Evolutionary conservation across 2,797 vertebrate genomes (phyloP).

Genomic region (Acanthurus leucopareius): DNA sequence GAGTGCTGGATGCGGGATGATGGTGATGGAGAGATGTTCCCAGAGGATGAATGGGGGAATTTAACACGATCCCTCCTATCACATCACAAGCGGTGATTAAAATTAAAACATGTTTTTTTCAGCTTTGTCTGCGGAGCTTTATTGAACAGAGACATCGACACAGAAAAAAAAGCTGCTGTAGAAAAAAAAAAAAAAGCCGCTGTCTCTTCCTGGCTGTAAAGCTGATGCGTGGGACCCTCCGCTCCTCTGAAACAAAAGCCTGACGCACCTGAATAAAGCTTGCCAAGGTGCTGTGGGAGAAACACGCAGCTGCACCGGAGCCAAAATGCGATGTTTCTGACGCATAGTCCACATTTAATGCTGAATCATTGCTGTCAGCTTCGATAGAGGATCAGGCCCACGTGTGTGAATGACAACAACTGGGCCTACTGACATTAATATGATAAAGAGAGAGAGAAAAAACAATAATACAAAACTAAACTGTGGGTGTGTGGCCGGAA

Average conservation of each 20-base stretch:
- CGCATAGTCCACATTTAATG: conserved; percentile 63
- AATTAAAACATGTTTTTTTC: not conserved
- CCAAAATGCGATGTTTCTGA: conserved; percentile 51
- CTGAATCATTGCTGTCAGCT: conserved; percentile 75
- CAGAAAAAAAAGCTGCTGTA: not conserved
- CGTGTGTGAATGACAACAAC: conserved; percentile 62
- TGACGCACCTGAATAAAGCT: conserved; percentile 50
- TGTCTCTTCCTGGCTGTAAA: not conserved
- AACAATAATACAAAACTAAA: not conserved
- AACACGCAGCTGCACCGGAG: conserved; percentile 20
- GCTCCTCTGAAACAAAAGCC: conserved; percentile 63
- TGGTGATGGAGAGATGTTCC: conserved; percentile 47
- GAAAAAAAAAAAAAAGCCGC: not conserved
- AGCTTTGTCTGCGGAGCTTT: not conserved
- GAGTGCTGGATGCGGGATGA: conserved; percentile 72
- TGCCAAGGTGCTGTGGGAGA: conserved; percentile 31
- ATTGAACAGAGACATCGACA: not conserved
- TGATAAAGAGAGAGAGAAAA: no score
- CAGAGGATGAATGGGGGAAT: conserved; percentile 8
- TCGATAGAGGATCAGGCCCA: conserved; percentile 32
- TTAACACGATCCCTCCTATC: not conserved
- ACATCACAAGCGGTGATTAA: not conserved
- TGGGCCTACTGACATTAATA: conserved; percentile 26
- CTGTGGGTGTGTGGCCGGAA: not conserved
- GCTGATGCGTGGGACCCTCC: conserved; percentile 12